Evolutionary conservation across 2,888 invertebrate species (phyloP).

Genomic region (Sepioteuthis lessoniana): DNA sequence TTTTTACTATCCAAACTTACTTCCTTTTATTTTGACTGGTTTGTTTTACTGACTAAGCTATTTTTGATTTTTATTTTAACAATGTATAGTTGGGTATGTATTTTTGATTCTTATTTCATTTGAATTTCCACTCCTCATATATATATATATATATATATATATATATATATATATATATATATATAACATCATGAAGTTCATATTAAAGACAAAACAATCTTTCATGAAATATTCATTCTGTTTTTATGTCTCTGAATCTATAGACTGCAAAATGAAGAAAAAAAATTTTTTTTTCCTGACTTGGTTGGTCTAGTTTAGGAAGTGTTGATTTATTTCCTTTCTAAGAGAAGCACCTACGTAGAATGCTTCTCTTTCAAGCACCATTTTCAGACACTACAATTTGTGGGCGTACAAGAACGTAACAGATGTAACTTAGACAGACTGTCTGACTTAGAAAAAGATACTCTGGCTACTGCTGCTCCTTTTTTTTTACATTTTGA

Average conservation of each 20-base stretch:
- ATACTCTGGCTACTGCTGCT: no score
- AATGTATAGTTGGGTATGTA: neutral
- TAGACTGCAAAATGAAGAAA: no score
- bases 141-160: neutral
- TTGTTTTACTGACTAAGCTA: neutral
- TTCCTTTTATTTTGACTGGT: neutral
- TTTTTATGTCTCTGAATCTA: neutral
- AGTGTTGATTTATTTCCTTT: no score
- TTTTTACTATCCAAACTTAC: neutral
- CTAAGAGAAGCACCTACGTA: no score
- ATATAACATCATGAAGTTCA: neutral
- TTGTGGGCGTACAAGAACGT: no score
- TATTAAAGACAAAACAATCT: neutral
- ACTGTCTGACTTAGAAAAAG: no score
- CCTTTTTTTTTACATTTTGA: no score
- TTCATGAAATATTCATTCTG: neutral
- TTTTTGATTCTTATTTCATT: neutral
- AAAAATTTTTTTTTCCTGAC: no score
- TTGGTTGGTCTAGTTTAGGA: no score
- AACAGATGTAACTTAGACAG: no score
- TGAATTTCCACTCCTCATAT: neutral
- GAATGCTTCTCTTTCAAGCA: no score
- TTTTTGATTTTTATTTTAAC: neutral
- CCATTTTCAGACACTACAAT: no score
- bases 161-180: neutral